These are phyloP conservation scores for Melanostigma gelatinosum DNA, from an alignment of 2,113 vertebrate genomes.

Conservation along the genomic window DNA sequence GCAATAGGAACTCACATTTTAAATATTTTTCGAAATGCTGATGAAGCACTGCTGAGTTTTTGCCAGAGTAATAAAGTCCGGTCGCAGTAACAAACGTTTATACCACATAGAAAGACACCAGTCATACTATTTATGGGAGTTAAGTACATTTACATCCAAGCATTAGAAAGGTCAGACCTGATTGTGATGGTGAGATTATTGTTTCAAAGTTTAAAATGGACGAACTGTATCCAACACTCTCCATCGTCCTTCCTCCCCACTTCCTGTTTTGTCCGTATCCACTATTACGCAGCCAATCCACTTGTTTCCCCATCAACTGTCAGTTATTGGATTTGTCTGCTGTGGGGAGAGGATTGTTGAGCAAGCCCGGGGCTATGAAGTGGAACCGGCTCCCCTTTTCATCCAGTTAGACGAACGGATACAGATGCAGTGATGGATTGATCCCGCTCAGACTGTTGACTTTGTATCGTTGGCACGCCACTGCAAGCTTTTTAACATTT, in stretches of 20 bases:
- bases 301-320: conserved; percentile 39
- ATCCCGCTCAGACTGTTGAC: conserved; percentile 30
- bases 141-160: background rate
- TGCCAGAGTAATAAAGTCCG: background rate
- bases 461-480: background rate
- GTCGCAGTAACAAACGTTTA: background rate
- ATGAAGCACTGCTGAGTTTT: background rate
- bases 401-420: conserved; percentile 54
- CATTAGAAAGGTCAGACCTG: background rate
- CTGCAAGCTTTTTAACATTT: conserved; percentile 35
- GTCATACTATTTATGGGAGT: background rate
- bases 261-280: background rate
- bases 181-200: background rate
- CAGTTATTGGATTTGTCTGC: conserved; percentile 53
- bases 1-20: background rate
- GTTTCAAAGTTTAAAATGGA: background rate
- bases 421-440: conserved; percentile 42
- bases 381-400: conserved; percentile 52
- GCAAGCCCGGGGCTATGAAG: conserved; percentile 40
- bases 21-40: background rate
- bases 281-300: conserved; percentile 21
- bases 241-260: background rate
- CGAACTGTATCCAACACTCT: background rate
- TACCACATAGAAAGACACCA: background rate
- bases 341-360: conserved; percentile 41